Base-by-base conservation (phyloP, 64 coral and sea anemone genomes). In the Stichodactyla mertensii region DNA sequence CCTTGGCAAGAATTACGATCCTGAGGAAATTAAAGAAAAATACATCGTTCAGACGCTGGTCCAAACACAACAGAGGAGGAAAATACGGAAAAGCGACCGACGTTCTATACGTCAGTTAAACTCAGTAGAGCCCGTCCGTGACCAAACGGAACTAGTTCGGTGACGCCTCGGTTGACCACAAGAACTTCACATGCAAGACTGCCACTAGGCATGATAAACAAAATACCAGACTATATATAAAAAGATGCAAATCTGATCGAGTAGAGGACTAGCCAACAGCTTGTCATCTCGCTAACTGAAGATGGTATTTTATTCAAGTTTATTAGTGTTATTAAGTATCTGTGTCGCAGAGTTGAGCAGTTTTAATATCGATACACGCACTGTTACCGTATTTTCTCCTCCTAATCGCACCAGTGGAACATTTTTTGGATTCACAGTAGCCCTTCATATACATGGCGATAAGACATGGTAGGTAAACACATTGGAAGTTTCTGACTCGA, bases 301-400 rank as follows among this genome's bases (percentile, higher is more conserved):
- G 69, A 74, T 74, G 69, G 69, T 74, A 31, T 74, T 74, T 74
- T 74, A 74, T 74, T 74, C 24, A 23, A 36, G 11, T 74, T 74
- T 74, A 27, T 8, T 74, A 31, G 8, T 74, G 7, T 23, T 31
- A 13, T 23, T 74, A 10, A 23, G 69, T 11, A 26, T 28, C 27
- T 28, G 24, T 23, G 69, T 23, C 24, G 23, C 27, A 23, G 69
- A 11, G 7, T 26, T 74, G 69, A 27, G 23, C 24, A 4, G 69
- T 13, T 74, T 74, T 13, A 74, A 74, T 74, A 74, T 74, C 24
- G 69, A 74, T 31, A 74, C 69, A 9, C 23, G 69, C 12, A 74
- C 69, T 13, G 69, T 23, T 13, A 31, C 11, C 8, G 5, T 74
- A 0, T 74, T 11, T 31, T 27, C n/a, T 74, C 69, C 69, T 31